Conservation (phyloP, 35 echinoderm and acorn worm genomes). For the Apostichopus japonicus region DNA sequence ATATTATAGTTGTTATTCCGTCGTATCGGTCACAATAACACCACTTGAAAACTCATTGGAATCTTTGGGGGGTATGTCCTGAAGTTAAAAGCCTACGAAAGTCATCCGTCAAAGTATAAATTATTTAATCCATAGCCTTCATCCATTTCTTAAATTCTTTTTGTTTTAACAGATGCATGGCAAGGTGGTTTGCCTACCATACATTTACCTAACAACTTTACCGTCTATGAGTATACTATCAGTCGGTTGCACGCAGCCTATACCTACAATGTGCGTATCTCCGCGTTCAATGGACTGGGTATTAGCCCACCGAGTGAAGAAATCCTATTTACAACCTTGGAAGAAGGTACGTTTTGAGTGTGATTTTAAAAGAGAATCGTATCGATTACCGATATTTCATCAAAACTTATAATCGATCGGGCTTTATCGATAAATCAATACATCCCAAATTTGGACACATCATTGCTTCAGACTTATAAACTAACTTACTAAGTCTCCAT, state of each 20-base stretch:
- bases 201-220: conserved; percentile 72
- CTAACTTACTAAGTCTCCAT: no score
- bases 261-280: conserved; percentile 84
- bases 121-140: background rate
- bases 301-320: conserved; percentile 82
- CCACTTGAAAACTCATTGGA: no score
- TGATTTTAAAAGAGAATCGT: background rate
- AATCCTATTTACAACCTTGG: conserved; percentile 81
- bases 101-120: no score
- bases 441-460: no score
- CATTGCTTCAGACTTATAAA: no score
- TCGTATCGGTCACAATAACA: no score
- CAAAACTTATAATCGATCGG: no score
- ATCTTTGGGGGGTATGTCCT: no score
- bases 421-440: no score
- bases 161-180: conserved; percentile 75
- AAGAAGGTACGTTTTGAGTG: conserved; percentile 79
- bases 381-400: background rate
- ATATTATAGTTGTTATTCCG: no score
- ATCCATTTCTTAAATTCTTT: background rate
- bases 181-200: conserved; percentile 80
- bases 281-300: conserved; percentile 88
- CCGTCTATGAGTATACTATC: conserved; percentile 72
- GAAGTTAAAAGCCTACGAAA: no score
- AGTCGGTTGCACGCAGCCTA: conserved; percentile 79